phyloP scores from a whole-genome alignment of 2,888 invertebrate species.

The Helicoverpa assulta region DNA sequence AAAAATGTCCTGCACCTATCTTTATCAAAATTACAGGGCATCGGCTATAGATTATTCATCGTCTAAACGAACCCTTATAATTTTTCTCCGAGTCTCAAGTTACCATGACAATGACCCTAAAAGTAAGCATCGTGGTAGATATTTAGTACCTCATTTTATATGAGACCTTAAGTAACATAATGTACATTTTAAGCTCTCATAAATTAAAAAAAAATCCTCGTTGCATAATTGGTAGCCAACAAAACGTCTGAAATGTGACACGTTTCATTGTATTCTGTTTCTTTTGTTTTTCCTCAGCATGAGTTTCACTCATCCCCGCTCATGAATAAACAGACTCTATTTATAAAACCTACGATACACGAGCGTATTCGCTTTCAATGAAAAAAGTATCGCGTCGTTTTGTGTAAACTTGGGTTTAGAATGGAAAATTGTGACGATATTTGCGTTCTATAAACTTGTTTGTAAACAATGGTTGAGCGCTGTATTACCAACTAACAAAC shows the following conservation, averaged over 20 bases:
- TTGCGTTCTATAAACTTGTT: slow-evolving; percentile 5
- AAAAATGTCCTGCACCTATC: too few species aligned
- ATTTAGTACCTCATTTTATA: too few species aligned
- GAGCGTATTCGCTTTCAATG: slow-evolving; percentile 32
- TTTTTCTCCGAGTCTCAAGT: too few species aligned
- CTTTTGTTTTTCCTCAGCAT: slow-evolving; percentile 38
- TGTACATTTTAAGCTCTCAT: not conserved
- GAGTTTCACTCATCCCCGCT: slow-evolving; percentile 37
- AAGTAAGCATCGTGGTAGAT: too few species aligned
- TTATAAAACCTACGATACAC: slow-evolving; percentile 29
- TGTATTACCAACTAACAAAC: not conserved
- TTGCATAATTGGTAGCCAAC: slow-evolving; percentile 30
- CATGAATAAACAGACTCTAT: slow-evolving; percentile 49
- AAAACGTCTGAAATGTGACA: slow-evolving; percentile 32
- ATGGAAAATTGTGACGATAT: slow-evolving; percentile 8
- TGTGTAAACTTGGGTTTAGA: slow-evolving; percentile 14
- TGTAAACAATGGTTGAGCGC: not conserved
- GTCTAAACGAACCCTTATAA: too few species aligned
- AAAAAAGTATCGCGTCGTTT: slow-evolving; percentile 24
- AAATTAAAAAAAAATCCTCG: not conserved
- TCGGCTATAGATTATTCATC: too few species aligned
- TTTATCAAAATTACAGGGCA: too few species aligned
- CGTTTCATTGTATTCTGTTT: slow-evolving; percentile 29
- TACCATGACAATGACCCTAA: too few species aligned
- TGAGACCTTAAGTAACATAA: not conserved